Base-by-base conservation (phyloP, 1,140 invertebrate species). In the Ditylenchus dipsaci region DNA sequence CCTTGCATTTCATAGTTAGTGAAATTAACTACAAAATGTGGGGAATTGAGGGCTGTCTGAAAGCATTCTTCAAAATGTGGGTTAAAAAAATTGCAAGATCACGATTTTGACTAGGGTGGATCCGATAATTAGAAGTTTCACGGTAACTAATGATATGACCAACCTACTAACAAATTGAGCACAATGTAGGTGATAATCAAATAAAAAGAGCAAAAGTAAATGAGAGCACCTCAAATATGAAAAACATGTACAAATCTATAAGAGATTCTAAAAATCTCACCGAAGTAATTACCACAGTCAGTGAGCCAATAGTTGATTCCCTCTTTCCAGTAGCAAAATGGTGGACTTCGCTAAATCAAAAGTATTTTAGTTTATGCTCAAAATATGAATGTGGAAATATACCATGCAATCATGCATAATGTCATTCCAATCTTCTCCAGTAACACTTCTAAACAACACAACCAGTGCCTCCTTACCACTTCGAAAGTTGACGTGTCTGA, bases 171-270 rank as follows among this genome's bases (percentile, higher is more conserved):
- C 76, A 99, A 85, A 86, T 99, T 99, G 27, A 98, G 88, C 33
- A 98, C 94, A 82, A 99, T 99, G 83, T 99, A 99, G 0, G 96
- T 98, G 74, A 99, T 98, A 77, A 99, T 98, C 63, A 99, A 92
- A 84, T 99, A 99, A 86, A 99, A 99, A 17, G 95, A 96, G 85
- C 94, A 98, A 84, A 99, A 99, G 85, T 96, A 98, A 60, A 95
- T 89, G 63, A 62, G 27, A 33, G 21, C 21, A 26, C n/a, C 23
- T 26, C 21, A 59, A 13, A 59, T 17, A 45, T 45, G 11, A 45
- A 45, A 45, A 45, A 45, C 43, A 13, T 45, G 43, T 13, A 11
- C n/a, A 11, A 11, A 13, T 45, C 43, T n/a, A 45, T 11, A 45
- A 45, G n/a, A 45, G n/a, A 45, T n/a, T 45, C 43, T 67, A n/a